A percentile compares a stretch with the other conserved stretches of the same genome.
These are phyloP conservation scores for Tyrophagus putrescentiae DNA, from an alignment of 1,140 invertebrate genomes.

Conservation along the genomic window DNA sequence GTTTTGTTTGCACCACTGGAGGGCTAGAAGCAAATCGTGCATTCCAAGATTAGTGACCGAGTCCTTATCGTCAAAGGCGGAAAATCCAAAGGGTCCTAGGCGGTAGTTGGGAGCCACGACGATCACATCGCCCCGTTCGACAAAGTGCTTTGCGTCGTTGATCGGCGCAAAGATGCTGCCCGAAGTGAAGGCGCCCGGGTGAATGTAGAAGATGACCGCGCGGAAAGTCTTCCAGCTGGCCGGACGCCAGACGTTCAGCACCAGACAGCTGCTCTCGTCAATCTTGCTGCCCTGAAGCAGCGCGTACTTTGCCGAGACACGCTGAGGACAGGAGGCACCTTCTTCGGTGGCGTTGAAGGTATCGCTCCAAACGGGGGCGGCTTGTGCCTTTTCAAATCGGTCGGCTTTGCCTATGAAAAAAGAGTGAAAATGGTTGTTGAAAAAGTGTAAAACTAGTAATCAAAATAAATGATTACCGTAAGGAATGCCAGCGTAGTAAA, in stretches of 20 bases:
- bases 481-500: too few species aligned
- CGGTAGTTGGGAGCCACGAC: conserved; percentile 1
- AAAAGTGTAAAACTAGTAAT: too few species aligned
- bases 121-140: background rate
- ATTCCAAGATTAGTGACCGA: conserved; percentile 63
- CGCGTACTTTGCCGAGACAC: background rate
- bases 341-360: background rate
- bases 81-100: background rate
- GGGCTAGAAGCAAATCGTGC: conserved; percentile 81
- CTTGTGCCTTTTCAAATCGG: background rate
- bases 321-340: background rate
- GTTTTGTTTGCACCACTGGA: conserved; percentile 86
- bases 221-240: background rate
- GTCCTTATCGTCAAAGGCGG: background rate
- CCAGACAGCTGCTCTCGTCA: conserved; percentile 30
- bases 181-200: conserved; percentile 30
- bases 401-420: too few species aligned
- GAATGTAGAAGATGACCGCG: conserved; percentile 28
- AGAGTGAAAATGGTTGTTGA: too few species aligned
- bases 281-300: background rate
- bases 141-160: background rate
- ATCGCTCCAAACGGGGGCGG: background rate
- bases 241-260: conserved; percentile 35
- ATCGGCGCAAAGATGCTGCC: background rate
- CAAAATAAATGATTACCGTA: too few species aligned